Percentiles rank a stretch among this genome's conserved stretches.
Evolutionary conservation across 2,797 vertebrate species (phyloP).

Genomic region (Catamblyrhynchus diadema): DNA sequence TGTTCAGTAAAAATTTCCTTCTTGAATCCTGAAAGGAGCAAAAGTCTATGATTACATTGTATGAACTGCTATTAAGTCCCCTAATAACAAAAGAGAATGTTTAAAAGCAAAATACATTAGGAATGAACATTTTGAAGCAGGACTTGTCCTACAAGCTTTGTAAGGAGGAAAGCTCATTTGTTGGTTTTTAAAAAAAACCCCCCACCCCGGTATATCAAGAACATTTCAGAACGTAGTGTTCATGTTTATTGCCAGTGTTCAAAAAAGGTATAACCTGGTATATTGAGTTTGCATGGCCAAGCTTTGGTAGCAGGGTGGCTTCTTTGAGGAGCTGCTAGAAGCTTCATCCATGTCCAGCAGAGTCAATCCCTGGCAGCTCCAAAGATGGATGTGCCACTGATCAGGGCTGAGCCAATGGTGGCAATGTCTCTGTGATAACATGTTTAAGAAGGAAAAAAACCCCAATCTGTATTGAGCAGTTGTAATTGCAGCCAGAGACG

Average conservation of each 20-base stretch:
- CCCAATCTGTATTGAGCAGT: not conserved
- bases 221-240: not conserved
- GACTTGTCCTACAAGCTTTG: not conserved
- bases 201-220: not conserved
- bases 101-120: not conserved
- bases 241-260: not conserved
- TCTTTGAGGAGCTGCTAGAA: not conserved
- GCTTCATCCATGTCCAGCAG: not conserved
- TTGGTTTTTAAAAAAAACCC: not conserved
- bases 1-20: not conserved
- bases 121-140: not conserved
- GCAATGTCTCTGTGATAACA: not conserved
- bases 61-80: not conserved
- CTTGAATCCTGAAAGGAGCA: not conserved
- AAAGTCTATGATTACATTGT: not conserved
- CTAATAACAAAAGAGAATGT: not conserved
- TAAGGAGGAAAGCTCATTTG: not conserved
- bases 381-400: not conserved
- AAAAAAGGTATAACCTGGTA: not conserved
- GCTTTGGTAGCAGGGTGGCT: not conserved
- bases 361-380: not conserved
- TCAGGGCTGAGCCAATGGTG: not conserved
- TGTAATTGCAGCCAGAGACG: not conserved
- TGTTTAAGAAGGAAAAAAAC: not conserved
- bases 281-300: not conserved